phyloP scores from a whole-genome alignment of 2,797 vertebrate species.

The Poliocrania exsul region DNA sequence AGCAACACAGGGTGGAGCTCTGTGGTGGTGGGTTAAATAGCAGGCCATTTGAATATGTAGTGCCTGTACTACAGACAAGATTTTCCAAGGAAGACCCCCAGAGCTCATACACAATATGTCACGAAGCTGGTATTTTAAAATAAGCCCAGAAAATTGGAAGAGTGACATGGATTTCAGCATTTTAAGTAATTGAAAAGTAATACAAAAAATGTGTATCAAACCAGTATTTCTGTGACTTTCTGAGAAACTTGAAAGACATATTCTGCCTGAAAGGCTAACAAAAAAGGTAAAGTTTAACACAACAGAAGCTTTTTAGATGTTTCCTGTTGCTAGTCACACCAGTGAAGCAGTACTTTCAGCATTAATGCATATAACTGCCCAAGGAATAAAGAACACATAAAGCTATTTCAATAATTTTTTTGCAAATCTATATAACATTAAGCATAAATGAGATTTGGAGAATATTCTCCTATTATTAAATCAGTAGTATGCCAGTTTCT shows the following conservation, averaged over 20 bases:
- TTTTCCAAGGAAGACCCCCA: background rate
- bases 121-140: background rate
- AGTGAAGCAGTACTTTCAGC: background rate
- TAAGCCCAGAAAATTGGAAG: background rate
- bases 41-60: background rate
- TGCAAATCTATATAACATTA: background rate
- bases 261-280: background rate
- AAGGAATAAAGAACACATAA: background rate
- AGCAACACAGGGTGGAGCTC: background rate
- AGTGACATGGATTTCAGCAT: background rate
- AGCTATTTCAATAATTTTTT: background rate
- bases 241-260: background rate
- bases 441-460: background rate
- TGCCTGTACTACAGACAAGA: background rate
- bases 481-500: background rate
- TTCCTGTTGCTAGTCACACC: background rate
- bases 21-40: background rate
- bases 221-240: background rate
- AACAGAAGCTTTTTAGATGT: background rate
- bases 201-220: background rate
- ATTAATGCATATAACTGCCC: background rate
- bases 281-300: background rate
- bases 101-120: background rate
- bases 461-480: background rate
- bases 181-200: background rate